Evolutionary conservation across 2,888 invertebrate genomes (phyloP), one percentile per base, ranked within the genome.

Genomic region (Drosophila cognata): DNA sequence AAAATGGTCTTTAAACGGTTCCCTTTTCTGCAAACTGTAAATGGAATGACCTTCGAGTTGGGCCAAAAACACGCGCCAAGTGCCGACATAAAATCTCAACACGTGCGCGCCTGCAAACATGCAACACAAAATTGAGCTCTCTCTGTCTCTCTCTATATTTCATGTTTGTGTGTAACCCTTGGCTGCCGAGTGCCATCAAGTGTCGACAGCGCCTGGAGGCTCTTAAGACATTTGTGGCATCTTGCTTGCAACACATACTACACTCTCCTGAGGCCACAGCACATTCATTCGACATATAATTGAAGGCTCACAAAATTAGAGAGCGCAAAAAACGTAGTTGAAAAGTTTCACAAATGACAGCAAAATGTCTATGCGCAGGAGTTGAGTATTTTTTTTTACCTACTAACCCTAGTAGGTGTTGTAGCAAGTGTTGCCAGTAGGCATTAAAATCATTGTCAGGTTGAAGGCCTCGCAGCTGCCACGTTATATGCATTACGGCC

Each of bases 371-470:
- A 74, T 65, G 77, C 71, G 69, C 73, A 28, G 50, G 75, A 29
- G 80, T 67, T 82, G 74, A 78, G 71, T 77, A 83, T 83, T 74
- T 33, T 8, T 18, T 41, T 10, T 28, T 29, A 31, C 21, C 1
- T 25, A 33, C 33, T 33, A 33, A 33, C 33, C 33, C 33, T 33
- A 10, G 7, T 21, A 2, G 25, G 5, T 13, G 33, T 4, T 25
- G 16, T 11, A n/a, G 38, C 7, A 29, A 56, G 77, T 61, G 75
- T 71, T 86, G 81, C 77, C 75, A 69, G 65, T 58, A 29, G 63
- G 53, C 71, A 88, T 87, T 87, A 86, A 88, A 86, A 83, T 87
- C 86, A 88, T 86, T 87, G 86, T 88, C 88, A 74, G 66, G 63
- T 61, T 36, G 36, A 46, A 63, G 50, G 31, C 31, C 51, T 33